A percentile compares a stretch with the other conserved stretches of the same genome.
Evolutionary conservation across 2,797 vertebrate species (phyloP).

Genomic region (Dallia pectoralis): DNA sequence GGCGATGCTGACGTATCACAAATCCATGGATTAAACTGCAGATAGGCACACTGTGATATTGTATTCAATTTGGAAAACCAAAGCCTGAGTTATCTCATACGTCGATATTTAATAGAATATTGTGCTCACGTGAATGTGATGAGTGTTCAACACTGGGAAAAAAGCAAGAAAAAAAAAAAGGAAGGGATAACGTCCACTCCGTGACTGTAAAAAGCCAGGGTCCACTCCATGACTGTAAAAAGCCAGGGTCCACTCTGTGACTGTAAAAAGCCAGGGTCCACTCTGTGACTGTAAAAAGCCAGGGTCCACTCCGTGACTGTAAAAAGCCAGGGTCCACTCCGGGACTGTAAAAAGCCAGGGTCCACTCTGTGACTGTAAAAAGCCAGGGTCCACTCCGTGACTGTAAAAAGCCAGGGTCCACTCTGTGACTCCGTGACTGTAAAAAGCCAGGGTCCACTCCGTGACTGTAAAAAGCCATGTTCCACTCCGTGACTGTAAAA

Average conservation of each 20-base stretch:
- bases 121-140: too few species aligned
- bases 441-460: background rate
- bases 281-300: background rate
- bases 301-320: background rate
- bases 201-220: background rate
- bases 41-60: constrained; percentile 42
- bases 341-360: too few species aligned
- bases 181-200: background rate
- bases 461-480: too few species aligned
- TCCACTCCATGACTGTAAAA: background rate
- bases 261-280: background rate
- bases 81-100: constrained; percentile 50
- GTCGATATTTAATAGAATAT: constrained; percentile 48
- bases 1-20: constrained; percentile 47
- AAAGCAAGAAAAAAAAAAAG: background rate
- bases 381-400: background rate
- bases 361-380: background rate
- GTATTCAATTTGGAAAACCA: constrained; percentile 34
- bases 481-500: background rate
- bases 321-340: background rate
- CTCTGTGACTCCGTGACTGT: background rate
- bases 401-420: background rate
- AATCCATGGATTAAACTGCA: constrained; percentile 39
- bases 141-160: constrained; percentile 28
- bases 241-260: too few species aligned